Evolutionary conservation across 2,797 vertebrate species (phyloP).

Genomic region (Masticophis lateralis): DNA sequence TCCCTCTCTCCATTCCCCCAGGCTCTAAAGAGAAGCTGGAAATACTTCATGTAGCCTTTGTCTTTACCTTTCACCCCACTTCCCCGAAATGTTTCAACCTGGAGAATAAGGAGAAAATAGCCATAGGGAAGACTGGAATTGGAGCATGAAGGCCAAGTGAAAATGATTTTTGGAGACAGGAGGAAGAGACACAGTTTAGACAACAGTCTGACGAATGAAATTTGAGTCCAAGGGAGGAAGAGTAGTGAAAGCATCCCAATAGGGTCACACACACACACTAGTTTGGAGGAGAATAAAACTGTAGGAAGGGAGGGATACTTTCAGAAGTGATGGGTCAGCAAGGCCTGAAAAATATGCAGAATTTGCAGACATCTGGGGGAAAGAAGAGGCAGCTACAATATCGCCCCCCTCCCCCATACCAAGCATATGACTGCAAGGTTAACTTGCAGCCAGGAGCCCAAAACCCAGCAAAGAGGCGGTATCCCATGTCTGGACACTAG

Average conservation of each 20-base stretch:
- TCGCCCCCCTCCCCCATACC: too few species aligned
- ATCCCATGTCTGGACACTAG: neutral
- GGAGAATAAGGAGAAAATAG: neutral
- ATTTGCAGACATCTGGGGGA: neutral
- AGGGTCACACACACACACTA: neutral
- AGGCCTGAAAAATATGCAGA: neutral
- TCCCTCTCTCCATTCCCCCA: neutral
- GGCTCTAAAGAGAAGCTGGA: neutral
- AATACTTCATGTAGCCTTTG: neutral
- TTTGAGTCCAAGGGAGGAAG: neutral
- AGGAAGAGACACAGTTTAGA: neutral
- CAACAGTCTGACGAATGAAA: neutral
- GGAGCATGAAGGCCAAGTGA: neutral
- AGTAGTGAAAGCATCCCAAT: neutral
- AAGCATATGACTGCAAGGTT: neutral
- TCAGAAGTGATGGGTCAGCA: neutral
- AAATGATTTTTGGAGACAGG: neutral
- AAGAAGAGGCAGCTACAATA: neutral
- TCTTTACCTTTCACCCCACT: neutral
- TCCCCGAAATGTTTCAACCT: neutral
- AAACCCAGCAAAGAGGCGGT: neutral
- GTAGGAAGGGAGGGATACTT: neutral
- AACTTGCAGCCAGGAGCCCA: neutral
- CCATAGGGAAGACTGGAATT: neutral
- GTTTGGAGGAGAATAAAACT: neutral